Conservation (phyloP, 2,888 invertebrate genomes). For the Anagyrus pseudococci region DNA sequence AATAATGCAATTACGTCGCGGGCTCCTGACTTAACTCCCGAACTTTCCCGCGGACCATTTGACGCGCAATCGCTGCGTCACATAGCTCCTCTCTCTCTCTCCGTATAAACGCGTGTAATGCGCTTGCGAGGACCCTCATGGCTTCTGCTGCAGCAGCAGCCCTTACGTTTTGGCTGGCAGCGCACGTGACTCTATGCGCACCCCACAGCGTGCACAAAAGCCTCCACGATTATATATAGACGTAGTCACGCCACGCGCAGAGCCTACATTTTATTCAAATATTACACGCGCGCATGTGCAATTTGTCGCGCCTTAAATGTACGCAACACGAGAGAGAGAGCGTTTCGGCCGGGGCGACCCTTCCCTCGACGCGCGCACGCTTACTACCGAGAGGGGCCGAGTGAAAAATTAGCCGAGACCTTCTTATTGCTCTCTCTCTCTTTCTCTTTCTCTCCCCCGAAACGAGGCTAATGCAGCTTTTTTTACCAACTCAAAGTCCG, state of each 20-base stretch:
- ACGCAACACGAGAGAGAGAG: no score
- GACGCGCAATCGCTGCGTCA: no score
- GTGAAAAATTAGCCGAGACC: conserved; percentile 16
- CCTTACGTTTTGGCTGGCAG: neutral
- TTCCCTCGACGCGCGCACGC: no score
- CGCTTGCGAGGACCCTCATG: no score
- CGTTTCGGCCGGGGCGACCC: neutral
- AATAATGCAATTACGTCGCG: neutral
- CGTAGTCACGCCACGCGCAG: neutral
- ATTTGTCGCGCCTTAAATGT: conserved; percentile 38
- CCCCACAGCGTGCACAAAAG: no score
- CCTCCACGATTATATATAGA: no score
- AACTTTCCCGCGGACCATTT: no score
- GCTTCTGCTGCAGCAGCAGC: neutral
- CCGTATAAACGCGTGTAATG: no score
- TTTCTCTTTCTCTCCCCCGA: conserved; percentile 9
- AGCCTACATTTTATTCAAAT: conserved; percentile 38
- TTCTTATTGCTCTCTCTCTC: neutral
- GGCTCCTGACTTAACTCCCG: no score
- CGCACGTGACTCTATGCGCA: conserved; percentile 1
- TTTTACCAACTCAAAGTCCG: neutral
- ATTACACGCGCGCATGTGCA: conserved; percentile 19
- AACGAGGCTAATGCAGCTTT: no score
- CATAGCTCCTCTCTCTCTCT: no score
- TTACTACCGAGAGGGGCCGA: neutral